Conservation (phyloP, 37 sponge, comb jelly and placozoan species). For the Aplysina aerophoba region DNA sequence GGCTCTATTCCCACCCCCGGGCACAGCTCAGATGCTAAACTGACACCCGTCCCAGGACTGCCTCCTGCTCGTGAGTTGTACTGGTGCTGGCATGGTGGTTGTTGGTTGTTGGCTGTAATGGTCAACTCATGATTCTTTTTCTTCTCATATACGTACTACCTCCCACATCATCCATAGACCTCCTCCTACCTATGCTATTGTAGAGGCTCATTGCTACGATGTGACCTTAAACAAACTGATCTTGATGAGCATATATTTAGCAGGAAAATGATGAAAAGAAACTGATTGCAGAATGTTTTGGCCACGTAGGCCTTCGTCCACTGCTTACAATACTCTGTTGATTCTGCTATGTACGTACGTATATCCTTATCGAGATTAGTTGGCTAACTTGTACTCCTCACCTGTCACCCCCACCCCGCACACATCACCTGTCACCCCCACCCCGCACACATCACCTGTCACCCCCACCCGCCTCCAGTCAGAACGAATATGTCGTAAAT, state of each 20-base stretch:
- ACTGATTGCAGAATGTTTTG: too few species aligned
- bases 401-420: background rate
- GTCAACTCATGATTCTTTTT: background rate
- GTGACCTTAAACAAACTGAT: too few species aligned
- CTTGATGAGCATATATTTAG: too few species aligned
- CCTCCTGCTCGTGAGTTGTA: slow-evolving; percentile 63
- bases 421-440: background rate
- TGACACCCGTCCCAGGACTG: slow-evolving; percentile 89
- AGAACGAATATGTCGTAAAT: too few species aligned
- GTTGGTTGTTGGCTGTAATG: background rate
- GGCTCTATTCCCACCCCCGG: slow-evolving; percentile 48
- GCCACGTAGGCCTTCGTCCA: too few species aligned
- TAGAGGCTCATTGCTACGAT: too few species aligned
- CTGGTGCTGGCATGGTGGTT: slow-evolving; percentile 24
- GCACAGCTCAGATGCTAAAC: slow-evolving; percentile 10
- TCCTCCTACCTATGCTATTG: too few species aligned
- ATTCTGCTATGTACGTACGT: too few species aligned
- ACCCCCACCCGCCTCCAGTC: background rate
- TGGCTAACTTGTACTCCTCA: too few species aligned
- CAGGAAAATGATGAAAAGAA: too few species aligned
- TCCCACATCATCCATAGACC: background rate
- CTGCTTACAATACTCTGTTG: too few species aligned
- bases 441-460: slow-evolving; percentile 1
- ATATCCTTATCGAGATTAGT: too few species aligned
- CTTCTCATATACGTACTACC: background rate